Evolutionary conservation across 2,797 vertebrate genomes (phyloP), one percentile per base, ranked within the genome.

Genomic region (Pseudomugil tenellus): DNA sequence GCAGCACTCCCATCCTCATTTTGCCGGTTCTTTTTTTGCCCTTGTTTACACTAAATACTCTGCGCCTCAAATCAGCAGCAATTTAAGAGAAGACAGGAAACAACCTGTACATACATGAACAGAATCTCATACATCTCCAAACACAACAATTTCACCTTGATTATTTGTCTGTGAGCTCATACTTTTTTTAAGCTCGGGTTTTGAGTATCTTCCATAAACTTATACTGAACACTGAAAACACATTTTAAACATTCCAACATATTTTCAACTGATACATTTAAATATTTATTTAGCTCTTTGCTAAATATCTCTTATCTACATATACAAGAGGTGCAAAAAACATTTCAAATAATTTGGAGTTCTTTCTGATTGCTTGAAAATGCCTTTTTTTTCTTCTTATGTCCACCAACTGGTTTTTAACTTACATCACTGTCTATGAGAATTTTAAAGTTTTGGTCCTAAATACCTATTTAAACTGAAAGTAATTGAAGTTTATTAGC

Each of bases 221-320:
- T 28, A 26, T 16, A 14, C 14, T 52, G 49, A 52, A 28, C 49
- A 16, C 19, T 28, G 25, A 52, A 52, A 52, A 17, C 14, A 14
- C 25, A 17, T 52, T 51, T 52, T 17, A 52, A 52, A 6, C 49
- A 52, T 52, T 52, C 49, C 49, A 52, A 52, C 25, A 52, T 52
- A 16, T 52, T 52, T 16, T 52, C 49, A 17, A 13, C 25, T 28
- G 4, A 28, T 52, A 28, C 28, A 28, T 52, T 17, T 52, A 11
- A 51, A 51, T 3, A 13, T 51, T 10, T 51, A 25, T 28, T 25
- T 17, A 28, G 49, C 16, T 26, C 16, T 13, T 14, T 31, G 6
- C 6, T 28, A 51, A 51, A 13, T 16, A 6, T 52, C 26, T 26
- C 28, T 14, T 26, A 17, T 26, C 26, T 28, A 28, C 14, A 52